Evolutionary conservation across 2,888 invertebrate species (phyloP).

Genomic region (Rambutsinella grinnellia): DNA sequence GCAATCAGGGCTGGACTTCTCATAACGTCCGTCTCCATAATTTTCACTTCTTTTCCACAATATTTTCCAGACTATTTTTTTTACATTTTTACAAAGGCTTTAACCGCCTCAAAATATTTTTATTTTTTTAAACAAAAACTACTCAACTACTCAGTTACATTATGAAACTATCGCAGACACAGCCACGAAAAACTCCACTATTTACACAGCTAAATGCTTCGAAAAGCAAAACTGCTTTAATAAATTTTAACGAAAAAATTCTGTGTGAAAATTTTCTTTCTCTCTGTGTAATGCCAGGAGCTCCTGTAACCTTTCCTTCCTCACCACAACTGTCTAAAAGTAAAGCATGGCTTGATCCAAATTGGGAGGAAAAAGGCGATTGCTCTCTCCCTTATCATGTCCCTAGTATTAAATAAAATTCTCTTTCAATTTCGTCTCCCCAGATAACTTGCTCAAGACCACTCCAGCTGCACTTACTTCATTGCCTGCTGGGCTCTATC

Average conservation of each 20-base stretch:
- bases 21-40: conserved; percentile 46
- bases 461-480: conserved; percentile 36
- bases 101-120: no score
- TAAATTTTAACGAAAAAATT: no score
- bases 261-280: no score
- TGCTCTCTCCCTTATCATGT: neutral
- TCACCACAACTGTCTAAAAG: neutral
- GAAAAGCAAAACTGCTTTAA: no score
- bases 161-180: no score
- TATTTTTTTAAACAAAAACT: no score
- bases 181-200: no score
- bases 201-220: no score
- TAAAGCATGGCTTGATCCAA: neutral
- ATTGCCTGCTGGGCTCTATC: conserved; percentile 28
- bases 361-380: neutral
- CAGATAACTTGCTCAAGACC: conserved; percentile 6
- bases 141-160: no score
- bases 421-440: neutral
- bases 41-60: no score
- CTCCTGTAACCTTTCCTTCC: neutral
- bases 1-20: conserved; percentile 39
- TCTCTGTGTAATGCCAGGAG: neutral
- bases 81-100: no score
- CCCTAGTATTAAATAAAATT: neutral
- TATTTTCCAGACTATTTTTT: no score